phyloP scores from a whole-genome alignment of 2,113 vertebrate genomes.

The Zosterops pallidus region DNA sequence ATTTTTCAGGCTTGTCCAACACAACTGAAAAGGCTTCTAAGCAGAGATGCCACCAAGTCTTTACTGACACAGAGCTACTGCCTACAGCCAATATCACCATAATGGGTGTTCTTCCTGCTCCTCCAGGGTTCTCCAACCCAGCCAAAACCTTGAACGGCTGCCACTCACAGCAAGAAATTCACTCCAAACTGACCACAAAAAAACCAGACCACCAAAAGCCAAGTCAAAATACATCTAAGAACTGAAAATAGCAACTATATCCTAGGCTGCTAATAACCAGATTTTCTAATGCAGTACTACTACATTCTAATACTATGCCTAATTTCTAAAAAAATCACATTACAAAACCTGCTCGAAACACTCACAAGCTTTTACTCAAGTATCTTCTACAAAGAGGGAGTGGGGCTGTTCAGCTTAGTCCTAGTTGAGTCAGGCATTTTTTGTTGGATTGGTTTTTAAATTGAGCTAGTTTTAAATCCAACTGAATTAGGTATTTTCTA shows the following conservation, averaged over 20 bases:
- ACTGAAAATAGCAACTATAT: neutral
- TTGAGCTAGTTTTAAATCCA: neutral
- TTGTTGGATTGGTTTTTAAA: neutral
- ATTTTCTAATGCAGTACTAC: neutral
- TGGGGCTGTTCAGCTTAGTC: neutral
- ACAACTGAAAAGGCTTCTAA: neutral
- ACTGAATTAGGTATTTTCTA: neutral
- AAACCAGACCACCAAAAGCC: neutral
- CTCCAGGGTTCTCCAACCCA: neutral
- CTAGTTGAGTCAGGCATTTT: neutral
- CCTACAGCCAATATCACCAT: neutral
- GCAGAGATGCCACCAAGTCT: neutral
- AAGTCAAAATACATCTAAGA: neutral
- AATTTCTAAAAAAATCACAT: neutral
- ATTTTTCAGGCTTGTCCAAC: neutral
- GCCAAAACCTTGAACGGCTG: neutral
- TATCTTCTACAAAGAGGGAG: neutral
- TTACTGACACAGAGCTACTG: neutral
- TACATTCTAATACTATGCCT: neutral
- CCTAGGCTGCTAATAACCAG: neutral
- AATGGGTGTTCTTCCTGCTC: neutral
- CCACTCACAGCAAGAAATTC: neutral
- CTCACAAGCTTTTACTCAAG: neutral
- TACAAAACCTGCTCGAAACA: neutral
- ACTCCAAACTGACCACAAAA: neutral